Percentiles rank a stretch among this genome's conserved stretches.
phyloP scores from a whole-genome alignment of 1,140 invertebrate species.

The Aricia agestis region DNA sequence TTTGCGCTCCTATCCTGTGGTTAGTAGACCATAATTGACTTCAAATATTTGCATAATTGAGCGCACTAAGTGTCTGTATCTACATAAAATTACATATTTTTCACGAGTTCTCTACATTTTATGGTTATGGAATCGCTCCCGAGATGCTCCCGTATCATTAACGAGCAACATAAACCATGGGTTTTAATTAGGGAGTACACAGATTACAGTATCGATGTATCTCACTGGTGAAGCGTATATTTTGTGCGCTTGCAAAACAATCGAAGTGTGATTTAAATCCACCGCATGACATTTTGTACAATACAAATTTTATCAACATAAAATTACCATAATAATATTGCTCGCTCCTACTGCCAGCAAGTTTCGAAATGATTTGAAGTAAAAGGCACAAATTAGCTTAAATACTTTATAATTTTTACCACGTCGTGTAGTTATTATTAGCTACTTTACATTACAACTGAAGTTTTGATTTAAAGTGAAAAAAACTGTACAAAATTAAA shows the following conservation, averaged over 20 bases:
- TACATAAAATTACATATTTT: conserved; percentile 67
- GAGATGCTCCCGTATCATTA: conserved; percentile 17
- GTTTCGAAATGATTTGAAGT: conserved; percentile 21
- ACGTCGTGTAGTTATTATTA: too few relatives aligned
- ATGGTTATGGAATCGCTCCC: conserved; percentile 31
- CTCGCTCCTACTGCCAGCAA: conserved; percentile 26
- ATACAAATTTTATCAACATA: neutral
- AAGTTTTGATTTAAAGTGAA: too few relatives aligned
- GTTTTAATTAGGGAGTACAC: conserved; percentile 17
- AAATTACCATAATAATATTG: neutral
- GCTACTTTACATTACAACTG: too few relatives aligned
- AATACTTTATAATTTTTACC: too few relatives aligned
- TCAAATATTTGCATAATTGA: conserved; percentile 71
- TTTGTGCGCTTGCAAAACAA: neutral
- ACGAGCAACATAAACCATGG: conserved; percentile 9
- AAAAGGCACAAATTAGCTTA: neutral
- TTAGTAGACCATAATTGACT: conserved; percentile 65
- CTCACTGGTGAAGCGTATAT: neutral
- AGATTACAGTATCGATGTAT: conserved; percentile 11
- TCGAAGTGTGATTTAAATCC: neutral
- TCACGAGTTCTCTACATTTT: conserved; percentile 34
- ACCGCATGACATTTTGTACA: neutral
- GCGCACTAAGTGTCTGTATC: conserved; percentile 64
- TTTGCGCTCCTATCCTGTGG: conserved; percentile 59
- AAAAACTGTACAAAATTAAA: too few relatives aligned